Evolutionary conservation across 2,888 invertebrate genomes (phyloP).

Genomic region (Onchidella celtica): DNA sequence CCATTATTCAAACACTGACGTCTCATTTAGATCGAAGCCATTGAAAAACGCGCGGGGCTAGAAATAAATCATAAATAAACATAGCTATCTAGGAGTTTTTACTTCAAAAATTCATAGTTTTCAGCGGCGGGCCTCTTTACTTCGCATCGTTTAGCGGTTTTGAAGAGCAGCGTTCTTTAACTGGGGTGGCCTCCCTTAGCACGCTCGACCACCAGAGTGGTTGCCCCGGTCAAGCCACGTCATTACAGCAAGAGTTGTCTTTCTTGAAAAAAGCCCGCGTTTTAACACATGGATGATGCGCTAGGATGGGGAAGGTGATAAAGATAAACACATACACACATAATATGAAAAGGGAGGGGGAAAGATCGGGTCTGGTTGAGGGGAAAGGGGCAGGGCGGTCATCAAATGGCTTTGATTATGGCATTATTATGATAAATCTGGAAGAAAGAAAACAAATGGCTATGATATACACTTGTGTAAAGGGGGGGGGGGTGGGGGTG

Average conservation of each 20-base stretch:
- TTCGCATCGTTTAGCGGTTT: slow-evolving; percentile 44
- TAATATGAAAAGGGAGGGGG: not conserved
- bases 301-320: not conserved
- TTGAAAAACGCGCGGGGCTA: slow-evolving; percentile 35
- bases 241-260: slow-evolving; percentile 26
- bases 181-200: slow-evolving; percentile 43
- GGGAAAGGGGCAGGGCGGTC: not conserved
- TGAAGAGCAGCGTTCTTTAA: slow-evolving; percentile 38
- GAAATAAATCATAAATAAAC: slow-evolving; percentile 49
- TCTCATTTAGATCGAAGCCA: slow-evolving; percentile 31
- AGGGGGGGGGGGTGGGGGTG: too few species aligned
- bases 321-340: not conserved
- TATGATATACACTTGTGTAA: too few species aligned
- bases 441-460: too few species aligned
- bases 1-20: slow-evolving; percentile 37
- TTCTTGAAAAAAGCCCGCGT: slow-evolving; percentile 6
- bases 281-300: not conserved
- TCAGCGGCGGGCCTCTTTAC: slow-evolving; percentile 31
- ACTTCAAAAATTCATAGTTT: slow-evolving; percentile 46
- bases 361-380: not conserved
- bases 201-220: slow-evolving; percentile 31
- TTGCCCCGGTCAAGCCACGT: slow-evolving; percentile 36
- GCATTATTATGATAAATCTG: too few species aligned
- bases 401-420: too few species aligned
- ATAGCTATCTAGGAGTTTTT: slow-evolving; percentile 36